phyloP scores from a whole-genome alignment of 2,113 vertebrate genomes.

The Melanotaenia duboulayi region DNA sequence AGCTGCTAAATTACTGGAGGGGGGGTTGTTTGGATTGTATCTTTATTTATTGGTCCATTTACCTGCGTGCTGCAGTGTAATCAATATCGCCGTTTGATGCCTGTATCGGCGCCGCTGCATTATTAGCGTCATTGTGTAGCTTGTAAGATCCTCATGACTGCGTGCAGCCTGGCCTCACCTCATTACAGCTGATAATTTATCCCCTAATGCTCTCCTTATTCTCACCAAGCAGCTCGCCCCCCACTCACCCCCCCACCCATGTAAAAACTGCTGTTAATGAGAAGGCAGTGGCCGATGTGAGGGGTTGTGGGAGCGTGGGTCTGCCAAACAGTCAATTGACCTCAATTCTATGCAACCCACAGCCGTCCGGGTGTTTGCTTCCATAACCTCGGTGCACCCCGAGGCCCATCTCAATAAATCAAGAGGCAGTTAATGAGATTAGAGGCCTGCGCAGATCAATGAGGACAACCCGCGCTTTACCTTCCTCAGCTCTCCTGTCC shows the following conservation, averaged over 20 bases:
- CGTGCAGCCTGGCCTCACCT: constrained; percentile 64
- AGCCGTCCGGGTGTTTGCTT: constrained; percentile 53
- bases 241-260: background rate
- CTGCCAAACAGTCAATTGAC: constrained; percentile 75
- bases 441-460: constrained; percentile 76
- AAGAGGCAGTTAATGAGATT: constrained; percentile 81
- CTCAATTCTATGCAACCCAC: constrained; percentile 70
- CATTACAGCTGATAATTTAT: constrained; percentile 77
- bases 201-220: constrained; percentile 43
- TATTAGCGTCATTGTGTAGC: constrained; percentile 57
- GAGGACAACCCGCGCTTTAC: constrained; percentile 56
- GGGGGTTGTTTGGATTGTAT: constrained; percentile 61
- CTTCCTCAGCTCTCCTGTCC: constrained; percentile 60
- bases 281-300: constrained; percentile 48
- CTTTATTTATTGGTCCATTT: constrained; percentile 70
- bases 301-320: constrained; percentile 58
- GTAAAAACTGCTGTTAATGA: constrained; percentile 62
- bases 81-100: constrained; percentile 62
- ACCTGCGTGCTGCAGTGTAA: constrained; percentile 65
- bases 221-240: constrained; percentile 16
- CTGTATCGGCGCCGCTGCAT: constrained; percentile 41
- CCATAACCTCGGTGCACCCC: constrained; percentile 69
- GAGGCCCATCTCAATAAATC: constrained; percentile 78
- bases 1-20: constrained; percentile 50
- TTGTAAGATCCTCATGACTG: constrained; percentile 59